Evolutionary conservation across 1,140 invertebrate genomes (phyloP).

Genomic region (Carposina sasakii): DNA sequence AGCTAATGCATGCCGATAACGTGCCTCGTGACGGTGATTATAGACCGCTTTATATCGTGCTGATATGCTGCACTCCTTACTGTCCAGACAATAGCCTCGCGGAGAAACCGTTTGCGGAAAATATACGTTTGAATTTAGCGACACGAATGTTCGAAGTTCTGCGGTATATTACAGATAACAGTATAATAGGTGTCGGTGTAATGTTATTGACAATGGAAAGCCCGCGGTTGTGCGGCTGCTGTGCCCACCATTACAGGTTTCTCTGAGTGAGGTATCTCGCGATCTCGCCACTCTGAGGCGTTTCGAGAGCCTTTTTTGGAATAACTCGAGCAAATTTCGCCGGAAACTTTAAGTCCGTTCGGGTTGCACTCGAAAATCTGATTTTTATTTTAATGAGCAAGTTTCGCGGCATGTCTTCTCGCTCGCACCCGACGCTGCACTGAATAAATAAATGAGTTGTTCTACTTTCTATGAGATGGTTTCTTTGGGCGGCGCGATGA

Average conservation of each 20-base stretch:
- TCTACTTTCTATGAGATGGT: conserved; percentile 71
- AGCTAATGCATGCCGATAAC: conserved; percentile 47
- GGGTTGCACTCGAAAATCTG: conserved; percentile 63
- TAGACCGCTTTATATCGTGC: conserved; percentile 46
- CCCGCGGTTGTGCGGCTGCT: conserved; percentile 15
- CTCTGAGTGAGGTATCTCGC: conserved; percentile 54
- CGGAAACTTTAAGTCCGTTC: conserved; percentile 62
- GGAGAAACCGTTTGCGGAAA: conserved; percentile 42
- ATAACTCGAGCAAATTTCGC: conserved; percentile 69
- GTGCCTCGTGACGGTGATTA: conserved; percentile 50
- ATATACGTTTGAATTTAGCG: conserved; percentile 16
- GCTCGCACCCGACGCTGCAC: conserved; percentile 62
- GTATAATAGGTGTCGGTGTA: neutral
- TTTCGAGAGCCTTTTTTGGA: conserved; percentile 62
- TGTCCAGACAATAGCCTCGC: conserved; percentile 44
- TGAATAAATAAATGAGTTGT: conserved; percentile 70
- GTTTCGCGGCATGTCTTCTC: conserved; percentile 59
- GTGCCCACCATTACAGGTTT: conserved; percentile 61
- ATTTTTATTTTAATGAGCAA: conserved; percentile 72
- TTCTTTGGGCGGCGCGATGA: conserved; percentile 61
- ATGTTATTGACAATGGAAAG: conserved; percentile 26
- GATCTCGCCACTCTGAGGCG: conserved; percentile 52
- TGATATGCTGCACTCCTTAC: conserved; percentile 45
- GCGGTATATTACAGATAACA: conserved; percentile 9
- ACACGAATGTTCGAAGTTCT: conserved; percentile 9